phyloP scores from a whole-genome alignment of 1,140 invertebrate genomes.

The Danaus plexippus region DNA sequence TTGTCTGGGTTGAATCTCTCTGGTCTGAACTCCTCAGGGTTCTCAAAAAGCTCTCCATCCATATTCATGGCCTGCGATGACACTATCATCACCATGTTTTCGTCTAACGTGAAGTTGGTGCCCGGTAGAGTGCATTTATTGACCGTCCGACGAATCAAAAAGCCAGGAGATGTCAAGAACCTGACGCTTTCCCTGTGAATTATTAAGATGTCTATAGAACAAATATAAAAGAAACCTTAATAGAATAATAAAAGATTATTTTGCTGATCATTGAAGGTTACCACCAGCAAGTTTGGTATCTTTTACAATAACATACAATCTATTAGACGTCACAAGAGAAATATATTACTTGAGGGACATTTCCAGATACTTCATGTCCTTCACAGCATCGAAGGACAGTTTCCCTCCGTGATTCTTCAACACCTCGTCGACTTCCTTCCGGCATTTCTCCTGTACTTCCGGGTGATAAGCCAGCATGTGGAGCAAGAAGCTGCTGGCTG shows the following conservation, averaged over 20 bases:
- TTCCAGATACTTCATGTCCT: constrained; percentile 19
- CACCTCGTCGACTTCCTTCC: constrained; percentile 14
- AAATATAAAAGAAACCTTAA: not conserved
- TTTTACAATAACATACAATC: not conserved
- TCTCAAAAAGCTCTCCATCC: constrained; percentile 11
- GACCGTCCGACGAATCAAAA: constrained; percentile 6
- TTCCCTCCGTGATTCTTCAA: constrained; percentile 13
- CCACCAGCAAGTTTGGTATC: not conserved
- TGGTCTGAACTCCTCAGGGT: constrained; percentile 17
- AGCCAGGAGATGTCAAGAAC: constrained; percentile 9
- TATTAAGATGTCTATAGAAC: not conserved
- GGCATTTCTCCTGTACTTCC: constrained; percentile 9
- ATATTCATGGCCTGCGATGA: constrained; percentile 5
- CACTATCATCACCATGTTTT: constrained; percentile 4
- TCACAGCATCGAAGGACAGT: constrained; percentile 17
- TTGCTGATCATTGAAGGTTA: not conserved
- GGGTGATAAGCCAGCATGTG: constrained; percentile 15
- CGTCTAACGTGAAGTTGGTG: constrained; percentile 11
- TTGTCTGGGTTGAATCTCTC: constrained; percentile 21
- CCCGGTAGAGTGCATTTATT: constrained; percentile 13
- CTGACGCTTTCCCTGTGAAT: constrained; percentile 16
- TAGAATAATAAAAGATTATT: not conserved
- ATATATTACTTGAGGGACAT: constrained; percentile 16
- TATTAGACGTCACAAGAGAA: not conserved
- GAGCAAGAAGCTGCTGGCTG: constrained; percentile 10